Base-by-base conservation (phyloP, 2,797 vertebrate genomes). In the Leptoclinus maculatus region DNA sequence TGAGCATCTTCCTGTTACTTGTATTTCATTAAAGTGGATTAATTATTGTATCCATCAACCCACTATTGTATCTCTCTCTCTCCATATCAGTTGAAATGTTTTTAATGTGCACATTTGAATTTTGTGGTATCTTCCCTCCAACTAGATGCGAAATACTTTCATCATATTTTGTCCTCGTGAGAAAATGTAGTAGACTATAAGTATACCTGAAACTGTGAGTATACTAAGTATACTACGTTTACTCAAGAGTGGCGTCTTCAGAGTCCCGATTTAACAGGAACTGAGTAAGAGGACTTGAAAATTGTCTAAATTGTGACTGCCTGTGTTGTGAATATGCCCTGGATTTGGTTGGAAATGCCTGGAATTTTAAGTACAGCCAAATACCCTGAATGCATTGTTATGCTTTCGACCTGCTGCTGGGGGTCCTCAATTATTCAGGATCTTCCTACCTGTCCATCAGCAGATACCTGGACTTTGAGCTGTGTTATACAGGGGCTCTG, bases 151-250 rank as follows among this genome's bases (percentile, higher is more conserved):
- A 74, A 74, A 66, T 23, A 34, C 39, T 62, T 59, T 57, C 67
- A 53, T 58, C 41, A 23, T 36, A 49, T 69, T 62, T 81, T 85
- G 89, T 72, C 41, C 91, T 84, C 78, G 59, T 94, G 91, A 91
- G 88, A 74, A 95, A 95, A 95, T 95, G 94, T 95, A 95, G 94
- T 94, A 94, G 93, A 95, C 93, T 95, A 93, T 94, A 93, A 94
- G 94, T 95, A 94, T 95, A 95, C 94, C 71, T 94, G 53, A 81
- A 75, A 75, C 34, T 88, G 17, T 70, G 59, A 78, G 94, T 94
- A 95, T 95, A 95, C 94, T 95, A 95, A 95, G 94, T 95, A 95
- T 92, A 95, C 93, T 95, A 95, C 92, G 92, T 95, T 95, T 95
- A 94, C 93, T 93, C 85, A 93, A 87, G 93, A 85, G 83, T 60